phyloP scores from a whole-genome alignment of 2,888 invertebrate genomes.

The Oscheius onirici region DNA sequence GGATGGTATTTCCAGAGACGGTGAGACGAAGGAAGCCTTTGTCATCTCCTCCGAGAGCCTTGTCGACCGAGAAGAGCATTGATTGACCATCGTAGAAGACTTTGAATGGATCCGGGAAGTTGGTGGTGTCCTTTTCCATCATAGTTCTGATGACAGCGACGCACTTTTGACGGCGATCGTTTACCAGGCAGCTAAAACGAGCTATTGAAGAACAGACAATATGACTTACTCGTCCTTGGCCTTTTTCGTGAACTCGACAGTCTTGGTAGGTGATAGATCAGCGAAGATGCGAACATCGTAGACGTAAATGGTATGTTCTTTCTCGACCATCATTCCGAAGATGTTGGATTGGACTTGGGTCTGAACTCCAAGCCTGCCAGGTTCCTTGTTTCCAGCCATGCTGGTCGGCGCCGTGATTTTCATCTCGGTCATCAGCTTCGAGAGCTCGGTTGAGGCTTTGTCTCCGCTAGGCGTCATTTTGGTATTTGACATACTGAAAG shows the following conservation, averaged over 20 bases:
- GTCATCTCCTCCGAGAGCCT: conserved; percentile 33
- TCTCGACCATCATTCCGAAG: conserved; percentile 39
- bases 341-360: conserved; percentile 38
- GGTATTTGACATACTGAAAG: background rate
- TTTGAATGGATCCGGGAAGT: conserved; percentile 34
- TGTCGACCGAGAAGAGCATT: conserved; percentile 36
- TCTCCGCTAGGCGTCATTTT: too few relatives aligned
- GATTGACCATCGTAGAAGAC: conserved; percentile 46
- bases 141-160: conserved; percentile 30
- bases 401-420: background rate
- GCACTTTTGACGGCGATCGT: conserved; percentile 43
- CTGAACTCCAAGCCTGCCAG: conserved; percentile 14
- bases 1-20: background rate
- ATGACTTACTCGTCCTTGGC: conserved; percentile 45
- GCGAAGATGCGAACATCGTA: conserved; percentile 39
- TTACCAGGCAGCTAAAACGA: conserved; percentile 37
- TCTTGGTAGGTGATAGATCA: conserved; percentile 33
- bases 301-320: conserved; percentile 34
- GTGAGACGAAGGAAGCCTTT: background rate
- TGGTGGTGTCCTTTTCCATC: conserved; percentile 6
- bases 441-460: background rate
- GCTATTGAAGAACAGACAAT: background rate
- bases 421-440: background rate
- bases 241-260: conserved; percentile 44
- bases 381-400: background rate